These are phyloP conservation scores for Microcebus griseorufus DNA, from an alignment of 2,113 vertebrate genomes.

Conservation along the genomic window DNA sequence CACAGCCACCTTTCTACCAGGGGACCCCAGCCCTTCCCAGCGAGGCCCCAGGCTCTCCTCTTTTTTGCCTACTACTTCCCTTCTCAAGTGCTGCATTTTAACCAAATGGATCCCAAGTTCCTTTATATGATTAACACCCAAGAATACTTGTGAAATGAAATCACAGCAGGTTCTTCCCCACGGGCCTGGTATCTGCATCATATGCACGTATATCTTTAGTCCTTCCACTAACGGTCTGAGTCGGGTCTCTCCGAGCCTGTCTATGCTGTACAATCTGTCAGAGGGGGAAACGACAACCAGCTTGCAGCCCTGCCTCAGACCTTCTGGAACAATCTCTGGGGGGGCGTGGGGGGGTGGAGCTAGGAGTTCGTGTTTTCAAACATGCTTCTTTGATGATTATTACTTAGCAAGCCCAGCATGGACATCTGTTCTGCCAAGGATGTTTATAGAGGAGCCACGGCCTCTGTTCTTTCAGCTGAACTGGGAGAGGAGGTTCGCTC, in stretches of 20 bases:
- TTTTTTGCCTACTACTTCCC: neutral
- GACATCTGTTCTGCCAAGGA: neutral
- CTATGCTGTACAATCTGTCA: neutral
- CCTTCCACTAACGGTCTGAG: neutral
- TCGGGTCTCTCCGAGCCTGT: neutral
- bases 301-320: neutral
- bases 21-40: neutral
- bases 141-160: neutral
- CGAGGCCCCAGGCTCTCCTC: neutral
- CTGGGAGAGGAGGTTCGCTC: neutral
- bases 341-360: neutral
- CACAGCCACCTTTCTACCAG: neutral
- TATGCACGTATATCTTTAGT: neutral
- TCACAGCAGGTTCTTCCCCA: neutral
- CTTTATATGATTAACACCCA: neutral
- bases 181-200: neutral
- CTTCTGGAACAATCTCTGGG: neutral
- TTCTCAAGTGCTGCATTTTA: neutral
- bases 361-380: neutral
- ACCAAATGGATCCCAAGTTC: neutral
- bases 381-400: neutral
- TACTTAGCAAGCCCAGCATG: neutral
- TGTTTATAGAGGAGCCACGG: neutral
- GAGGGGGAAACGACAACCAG: neutral
- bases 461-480: neutral